Evolutionary conservation across 2,113 vertebrate genomes (phyloP).

Genomic region (Salvator merianae): DNA sequence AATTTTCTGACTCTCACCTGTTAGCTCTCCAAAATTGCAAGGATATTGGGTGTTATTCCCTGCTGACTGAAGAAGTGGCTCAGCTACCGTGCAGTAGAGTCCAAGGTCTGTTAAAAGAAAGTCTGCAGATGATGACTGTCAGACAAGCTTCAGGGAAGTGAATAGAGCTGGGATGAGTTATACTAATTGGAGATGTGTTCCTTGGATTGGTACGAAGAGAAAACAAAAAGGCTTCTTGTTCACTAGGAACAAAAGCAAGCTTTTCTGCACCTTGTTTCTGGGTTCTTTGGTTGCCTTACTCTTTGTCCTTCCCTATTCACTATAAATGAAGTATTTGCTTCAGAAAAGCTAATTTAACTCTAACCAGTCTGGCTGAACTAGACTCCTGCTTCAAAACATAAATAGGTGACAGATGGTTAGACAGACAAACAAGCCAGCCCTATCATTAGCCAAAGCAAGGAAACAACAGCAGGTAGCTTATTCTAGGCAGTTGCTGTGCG

Average conservation of each 20-base stretch:
- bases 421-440: background rate
- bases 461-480: background rate
- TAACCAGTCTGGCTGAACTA: background rate
- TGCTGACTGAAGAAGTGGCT: background rate
- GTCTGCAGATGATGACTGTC: background rate
- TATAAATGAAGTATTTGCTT: background rate
- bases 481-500: background rate
- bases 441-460: background rate
- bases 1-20: no score
- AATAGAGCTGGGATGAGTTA: background rate
- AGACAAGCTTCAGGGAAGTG: conserved; percentile 15
- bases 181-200: background rate
- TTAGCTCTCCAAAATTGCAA: no score
- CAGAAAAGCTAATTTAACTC: background rate
- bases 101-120: background rate
- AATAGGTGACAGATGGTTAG: background rate
- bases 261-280: background rate
- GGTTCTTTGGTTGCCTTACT: background rate
- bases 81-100: no score
- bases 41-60: no score
- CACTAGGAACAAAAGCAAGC: background rate
- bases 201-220: background rate
- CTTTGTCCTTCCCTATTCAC: background rate
- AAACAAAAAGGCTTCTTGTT: conserved; percentile 9
- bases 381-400: background rate